Base-by-base conservation (phyloP, 2,888 invertebrate species). In the Cheilosia impressa region DNA sequence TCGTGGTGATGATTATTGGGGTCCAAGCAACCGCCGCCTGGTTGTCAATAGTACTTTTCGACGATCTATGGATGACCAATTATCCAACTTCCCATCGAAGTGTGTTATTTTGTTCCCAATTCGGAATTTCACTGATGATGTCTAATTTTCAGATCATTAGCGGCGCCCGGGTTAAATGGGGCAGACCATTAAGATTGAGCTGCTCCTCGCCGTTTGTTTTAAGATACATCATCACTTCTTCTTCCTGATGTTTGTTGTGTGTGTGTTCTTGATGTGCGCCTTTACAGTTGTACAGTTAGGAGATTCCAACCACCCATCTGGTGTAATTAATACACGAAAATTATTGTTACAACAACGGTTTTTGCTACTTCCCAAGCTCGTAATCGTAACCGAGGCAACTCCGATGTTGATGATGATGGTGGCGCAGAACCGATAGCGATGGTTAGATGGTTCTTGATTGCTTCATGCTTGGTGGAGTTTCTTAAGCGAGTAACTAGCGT, bases 361-460 rank as follows among this genome's bases (percentile, higher is more conserved):
- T 71, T 58, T 58, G 66, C 73, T 68, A 19, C 60, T 58, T 55
- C 58, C 53, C 45, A 22, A 50, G 71, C 41, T 41, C 31, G 27
- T 43, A 62, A 66, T 73, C 73, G 66, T 66, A 72, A 73, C 52
- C 43, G 73, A 58, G 75, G 43, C 75, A 81, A 75, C 66, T 66
- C 43, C 55, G 45, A 69, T 72, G 57, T 66, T 58, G 41, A 58
- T 38, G 24, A 60, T 53, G 31, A 47, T 27, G 47, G 50, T 57
- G 19, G 13, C 41, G 38, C 17, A 10, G 41, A 66, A 22, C 13
- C n/a, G 52, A 62, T 63, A 75, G 41, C 53, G 71, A 71, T 85
- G 66, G 76, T 76, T 63, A 73, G 85, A 77, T 81, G 80, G 68
- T 81, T 85, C 81, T 85, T 85, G 85, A 85, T 85, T 85, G 58